Conservation (phyloP, 92 coral and sea anemone species). For the Zoanthus solanderi region DNA sequence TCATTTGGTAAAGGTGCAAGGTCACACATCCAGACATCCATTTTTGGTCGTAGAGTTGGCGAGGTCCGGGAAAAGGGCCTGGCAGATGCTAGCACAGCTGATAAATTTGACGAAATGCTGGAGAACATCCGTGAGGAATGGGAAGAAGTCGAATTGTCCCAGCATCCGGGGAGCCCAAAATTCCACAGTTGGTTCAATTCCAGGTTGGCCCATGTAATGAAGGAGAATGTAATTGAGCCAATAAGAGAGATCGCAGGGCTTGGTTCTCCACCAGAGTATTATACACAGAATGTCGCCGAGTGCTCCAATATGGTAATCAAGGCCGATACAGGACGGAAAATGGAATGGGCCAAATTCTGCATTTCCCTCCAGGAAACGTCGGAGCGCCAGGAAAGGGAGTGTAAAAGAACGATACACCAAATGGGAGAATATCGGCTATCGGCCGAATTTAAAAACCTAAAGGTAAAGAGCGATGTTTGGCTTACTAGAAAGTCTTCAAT, state of each 20-base stretch:
- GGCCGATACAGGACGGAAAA: constrained; percentile 45
- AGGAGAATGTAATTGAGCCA: constrained; percentile 34
- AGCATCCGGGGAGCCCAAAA: not conserved
- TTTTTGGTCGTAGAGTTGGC: not conserved
- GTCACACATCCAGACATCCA: not conserved
- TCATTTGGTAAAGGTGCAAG: not conserved
- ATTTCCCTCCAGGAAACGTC: constrained; percentile 35
- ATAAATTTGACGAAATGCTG: not conserved
- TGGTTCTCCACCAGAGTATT: constrained; percentile 57
- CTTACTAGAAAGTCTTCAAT: constrained; percentile 32
- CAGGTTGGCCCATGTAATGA: not conserved
- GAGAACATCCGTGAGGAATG: not conserved
- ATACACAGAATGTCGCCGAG: constrained; percentile 59
- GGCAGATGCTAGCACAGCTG: not conserved
- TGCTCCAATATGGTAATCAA: constrained; percentile 41
- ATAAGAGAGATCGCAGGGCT: constrained; percentile 60
- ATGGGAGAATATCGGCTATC: constrained; percentile 55
- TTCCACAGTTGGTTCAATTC: not conserved
- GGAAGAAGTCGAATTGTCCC: not conserved
- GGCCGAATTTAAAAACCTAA: constrained; percentile 57
- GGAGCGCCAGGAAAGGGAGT: constrained; percentile 49
- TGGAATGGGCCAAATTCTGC: constrained; percentile 67
- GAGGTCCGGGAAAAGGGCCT: not conserved
- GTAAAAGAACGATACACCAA: constrained; percentile 45
- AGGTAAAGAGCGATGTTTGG: constrained; percentile 40